phyloP scores from a whole-genome alignment of 2,888 invertebrate species.

The Onthophagus sagittarius region DNA sequence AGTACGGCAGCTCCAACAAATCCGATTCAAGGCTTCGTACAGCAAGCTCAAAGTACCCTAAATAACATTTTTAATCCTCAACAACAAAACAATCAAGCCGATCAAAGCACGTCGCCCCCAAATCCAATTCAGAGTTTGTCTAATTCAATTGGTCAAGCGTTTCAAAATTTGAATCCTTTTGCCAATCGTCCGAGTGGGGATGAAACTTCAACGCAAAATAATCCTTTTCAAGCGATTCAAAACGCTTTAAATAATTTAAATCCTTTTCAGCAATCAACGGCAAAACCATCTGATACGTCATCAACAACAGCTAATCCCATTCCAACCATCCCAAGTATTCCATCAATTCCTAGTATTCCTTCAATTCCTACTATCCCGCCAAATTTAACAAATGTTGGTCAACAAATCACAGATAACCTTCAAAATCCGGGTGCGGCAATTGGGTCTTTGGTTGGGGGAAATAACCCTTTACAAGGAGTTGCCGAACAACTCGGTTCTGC shows the following conservation, averaged over 20 bases:
- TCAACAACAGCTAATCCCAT: constrained; percentile 2
- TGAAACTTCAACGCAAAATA: constrained; percentile 7
- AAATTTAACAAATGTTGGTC: constrained; percentile 1
- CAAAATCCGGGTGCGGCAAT: constrained; percentile 16
- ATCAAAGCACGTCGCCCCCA: constrained; percentile 17
- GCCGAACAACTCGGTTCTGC: constrained; percentile 24
- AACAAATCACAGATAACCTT: constrained; percentile 15
- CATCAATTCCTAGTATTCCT: constrained; percentile 19
- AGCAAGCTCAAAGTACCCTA: constrained; percentile 17
- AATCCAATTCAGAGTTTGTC: constrained; percentile 24
- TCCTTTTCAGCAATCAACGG: constrained; percentile 22
- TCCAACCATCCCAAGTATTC: constrained; percentile 2
- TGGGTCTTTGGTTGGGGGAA: constrained; percentile 21
- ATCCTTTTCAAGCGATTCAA: constrained; percentile 25
- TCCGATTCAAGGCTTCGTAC: constrained; percentile 21
- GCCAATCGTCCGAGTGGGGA: constrained; percentile 19
- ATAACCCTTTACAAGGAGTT: constrained; percentile 23
- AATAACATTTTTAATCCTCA: constrained; percentile 25
- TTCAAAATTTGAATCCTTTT: constrained; percentile 23
- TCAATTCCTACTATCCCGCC: neutral
- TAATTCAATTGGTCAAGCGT: constrained; percentile 25
- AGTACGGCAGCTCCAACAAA: constrained; percentile 11
- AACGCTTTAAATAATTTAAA: constrained; percentile 26
- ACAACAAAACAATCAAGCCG: constrained; percentile 27
- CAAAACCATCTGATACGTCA: constrained; percentile 1